Evolutionary conservation across 1,140 invertebrate species (phyloP).

Genomic region (Drosophila tani): DNA sequence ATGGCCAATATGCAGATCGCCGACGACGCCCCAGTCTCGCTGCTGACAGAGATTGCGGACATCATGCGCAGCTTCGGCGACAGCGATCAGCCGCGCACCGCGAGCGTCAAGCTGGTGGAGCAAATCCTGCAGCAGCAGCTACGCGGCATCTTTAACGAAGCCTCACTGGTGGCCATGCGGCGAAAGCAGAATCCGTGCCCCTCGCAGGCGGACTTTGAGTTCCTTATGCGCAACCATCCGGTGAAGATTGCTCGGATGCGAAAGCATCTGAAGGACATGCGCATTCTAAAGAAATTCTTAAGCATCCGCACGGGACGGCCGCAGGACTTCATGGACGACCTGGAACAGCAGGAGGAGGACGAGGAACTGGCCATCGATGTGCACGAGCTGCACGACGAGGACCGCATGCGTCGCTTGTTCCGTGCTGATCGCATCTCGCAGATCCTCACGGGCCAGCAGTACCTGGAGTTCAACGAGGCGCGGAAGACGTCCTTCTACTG

Average conservation of each 20-base stretch:
- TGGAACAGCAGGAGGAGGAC: constrained; percentile 77
- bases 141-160: constrained; percentile 81
- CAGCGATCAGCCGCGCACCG: constrained; percentile 70
- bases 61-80: constrained; percentile 84
- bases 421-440: constrained; percentile 83
- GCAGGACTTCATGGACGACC: constrained; percentile 75
- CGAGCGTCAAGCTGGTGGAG: constrained; percentile 80
- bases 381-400: constrained; percentile 79
- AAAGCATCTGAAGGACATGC: constrained; percentile 81
- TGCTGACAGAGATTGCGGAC: constrained; percentile 80
- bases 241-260: constrained; percentile 82
- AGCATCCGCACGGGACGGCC: constrained; percentile 74
- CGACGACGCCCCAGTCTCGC: constrained; percentile 70
- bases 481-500: constrained; percentile 84
- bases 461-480: constrained; percentile 80
- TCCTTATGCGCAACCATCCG: constrained; percentile 81
- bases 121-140: constrained; percentile 83
- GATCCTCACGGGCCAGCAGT: constrained; percentile 79
- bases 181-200: constrained; percentile 78
- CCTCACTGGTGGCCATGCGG: constrained; percentile 77
- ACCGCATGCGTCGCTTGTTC: constrained; percentile 79
- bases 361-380: constrained; percentile 78
- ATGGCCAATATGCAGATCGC: constrained; percentile 25
- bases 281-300: constrained; percentile 73
- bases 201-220: constrained; percentile 82